A percentile compares a stretch with the other conserved stretches of the same genome.
These are phyloP conservation scores for Helleia helle DNA, from an alignment of 2,888 invertebrate species.

Conservation along the genomic window DNA sequence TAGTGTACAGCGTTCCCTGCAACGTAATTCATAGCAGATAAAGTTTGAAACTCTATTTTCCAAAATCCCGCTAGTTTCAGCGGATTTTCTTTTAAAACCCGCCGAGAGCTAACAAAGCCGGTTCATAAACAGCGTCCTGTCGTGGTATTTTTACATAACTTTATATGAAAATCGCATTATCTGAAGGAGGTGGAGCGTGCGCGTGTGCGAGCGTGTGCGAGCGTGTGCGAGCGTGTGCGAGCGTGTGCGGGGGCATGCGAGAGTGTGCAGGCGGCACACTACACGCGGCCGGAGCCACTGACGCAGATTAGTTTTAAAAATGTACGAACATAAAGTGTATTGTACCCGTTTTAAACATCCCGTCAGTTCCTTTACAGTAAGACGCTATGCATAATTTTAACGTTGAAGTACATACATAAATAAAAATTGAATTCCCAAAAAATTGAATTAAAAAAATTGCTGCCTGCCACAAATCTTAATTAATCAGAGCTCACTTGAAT, in stretches of 20 bases:
- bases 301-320: neutral
- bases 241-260: neutral
- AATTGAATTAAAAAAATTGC: too few species aligned
- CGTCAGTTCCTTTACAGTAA: too few species aligned
- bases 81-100: neutral
- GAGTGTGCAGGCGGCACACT: neutral
- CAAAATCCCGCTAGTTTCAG: neutral
- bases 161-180: slow-evolving; percentile 45
- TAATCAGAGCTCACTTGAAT: too few species aligned
- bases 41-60: slow-evolving; percentile 2
- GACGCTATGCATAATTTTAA: too few species aligned
- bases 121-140: slow-evolving; percentile 13
- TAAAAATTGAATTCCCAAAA: too few species aligned
- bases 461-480: too few species aligned
- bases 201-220: too few species aligned
- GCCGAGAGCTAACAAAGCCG: slow-evolving; percentile 28
- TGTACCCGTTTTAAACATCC: neutral
- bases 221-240: too few species aligned
- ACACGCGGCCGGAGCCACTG: neutral
- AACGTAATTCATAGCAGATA: slow-evolving; percentile 2
- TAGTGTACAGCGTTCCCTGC: neutral
- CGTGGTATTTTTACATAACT: slow-evolving; percentile 39
- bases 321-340: neutral
- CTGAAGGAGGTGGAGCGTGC: slow-evolving; percentile 18
- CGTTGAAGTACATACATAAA: too few species aligned